Base-by-base conservation (phyloP, 2,797 vertebrate genomes). In the Forpus xanthops region DNA sequence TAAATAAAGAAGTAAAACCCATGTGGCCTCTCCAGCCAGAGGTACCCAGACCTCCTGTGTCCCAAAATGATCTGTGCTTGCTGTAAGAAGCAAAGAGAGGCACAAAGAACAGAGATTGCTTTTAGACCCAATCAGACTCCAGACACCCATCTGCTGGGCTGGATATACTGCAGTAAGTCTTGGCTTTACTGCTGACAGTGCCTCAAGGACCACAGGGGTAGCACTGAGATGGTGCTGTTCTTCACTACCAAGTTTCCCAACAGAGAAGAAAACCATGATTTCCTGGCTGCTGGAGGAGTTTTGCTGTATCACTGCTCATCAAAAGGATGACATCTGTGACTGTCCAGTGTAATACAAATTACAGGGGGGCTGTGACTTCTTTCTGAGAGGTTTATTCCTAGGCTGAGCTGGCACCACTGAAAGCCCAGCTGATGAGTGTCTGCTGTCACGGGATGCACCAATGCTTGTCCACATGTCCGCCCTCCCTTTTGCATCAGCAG, bases 401-500 rank as follows among this genome's bases (percentile, higher is more conserved):
- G 2, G 55, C 39, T 2, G 11, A 80, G 81, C 61, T 53, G 56
- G 44, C 3, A 12, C n/a, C 60, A 50, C 11, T 3, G 3, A 7
- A 15, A 52, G 33, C 28, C 10, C 16, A 13, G 0, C 27, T 62
- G 33, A 31, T 39, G 31, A 13, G 15, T 2, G 28, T 56, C 44
- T 67, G 35, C 67, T 58, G 35, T 28, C 7, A 0, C 49, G 47
- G 42, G 47, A 4, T 6, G 47, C 1, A 0, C 47, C 3, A 5
- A 37, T 33, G 23, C 15, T 70, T 2, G 0, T 9, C 4, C 2
- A 0, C 30, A 9, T 0, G 0, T 11, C 0, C 1, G 1, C 20
- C 12, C 28, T 67, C 62, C 39, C 85, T 67, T 0, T 0, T 10
- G 15, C 73, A 31, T 28, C 9, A 0, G 56, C 2, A 2, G 12